These are phyloP conservation scores for Pachyseris speciosa DNA, from an alignment of 64 coral and sea anemone species.

Conservation along the genomic window DNA sequence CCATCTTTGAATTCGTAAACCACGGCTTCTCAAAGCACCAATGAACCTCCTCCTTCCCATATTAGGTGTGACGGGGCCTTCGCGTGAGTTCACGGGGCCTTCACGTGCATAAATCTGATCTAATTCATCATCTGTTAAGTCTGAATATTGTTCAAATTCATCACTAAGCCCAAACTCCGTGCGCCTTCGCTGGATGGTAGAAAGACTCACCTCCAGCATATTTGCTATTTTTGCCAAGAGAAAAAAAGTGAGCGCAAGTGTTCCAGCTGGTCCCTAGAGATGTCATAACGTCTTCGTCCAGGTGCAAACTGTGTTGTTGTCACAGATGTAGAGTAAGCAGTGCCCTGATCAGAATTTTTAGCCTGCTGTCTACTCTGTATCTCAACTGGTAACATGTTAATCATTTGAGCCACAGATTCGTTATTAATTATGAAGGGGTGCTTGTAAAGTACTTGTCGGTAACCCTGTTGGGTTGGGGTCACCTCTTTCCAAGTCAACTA, in stretches of 20 bases:
- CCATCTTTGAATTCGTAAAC: constrained; percentile 69
- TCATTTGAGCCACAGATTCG: background rate
- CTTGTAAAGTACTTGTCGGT: constrained; percentile 7
- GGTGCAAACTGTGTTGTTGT: constrained; percentile 20
- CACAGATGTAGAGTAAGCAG: constrained; percentile 32
- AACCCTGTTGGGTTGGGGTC: constrained; percentile 25
- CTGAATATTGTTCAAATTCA: background rate
- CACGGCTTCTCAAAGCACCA: constrained; percentile 72
- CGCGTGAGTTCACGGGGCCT: constrained; percentile 1
- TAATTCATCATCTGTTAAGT: constrained; percentile 81
- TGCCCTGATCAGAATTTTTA: background rate
- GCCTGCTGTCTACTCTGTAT: background rate
- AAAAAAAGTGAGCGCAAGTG: constrained; percentile 76
- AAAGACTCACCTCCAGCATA: constrained; percentile 58
- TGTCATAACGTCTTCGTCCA: constrained; percentile 33
- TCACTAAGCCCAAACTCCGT: constrained; percentile 74
- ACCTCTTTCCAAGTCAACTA: constrained; percentile 8
- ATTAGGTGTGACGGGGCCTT: constrained; percentile 76
- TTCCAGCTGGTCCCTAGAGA: constrained; percentile 50
- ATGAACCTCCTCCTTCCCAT: constrained; percentile 84
- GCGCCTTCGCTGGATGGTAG: constrained; percentile 64
- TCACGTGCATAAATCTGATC: constrained; percentile 60
- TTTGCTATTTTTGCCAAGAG: constrained; percentile 77
- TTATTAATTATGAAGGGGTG: constrained; percentile 46
- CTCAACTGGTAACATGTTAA: background rate